A percentile compares a stretch with the other conserved stretches of the same genome.
Conservation (phyloP, 2,113 vertebrate species). For the Columbina picui region DNA sequence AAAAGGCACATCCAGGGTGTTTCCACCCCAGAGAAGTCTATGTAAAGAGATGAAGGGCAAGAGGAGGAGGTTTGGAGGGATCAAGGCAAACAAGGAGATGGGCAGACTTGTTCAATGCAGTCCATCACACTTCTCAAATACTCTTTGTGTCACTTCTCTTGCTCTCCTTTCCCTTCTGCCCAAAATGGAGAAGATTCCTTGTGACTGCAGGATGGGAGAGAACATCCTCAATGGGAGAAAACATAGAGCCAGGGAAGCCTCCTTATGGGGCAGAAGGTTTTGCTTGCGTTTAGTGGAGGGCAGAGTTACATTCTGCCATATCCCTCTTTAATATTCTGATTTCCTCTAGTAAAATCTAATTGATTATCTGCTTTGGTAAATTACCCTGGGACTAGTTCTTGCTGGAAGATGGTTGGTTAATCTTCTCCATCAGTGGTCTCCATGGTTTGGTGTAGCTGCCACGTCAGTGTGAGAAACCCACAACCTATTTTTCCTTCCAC, state of each 20-base stretch:
- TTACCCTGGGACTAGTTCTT: background rate
- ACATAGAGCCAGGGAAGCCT: background rate
- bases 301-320: accelerated
- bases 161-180: background rate
- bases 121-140: background rate
- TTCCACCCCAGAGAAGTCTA: background rate
- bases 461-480: accelerated
- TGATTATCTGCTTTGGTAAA: background rate
- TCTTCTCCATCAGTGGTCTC: background rate
- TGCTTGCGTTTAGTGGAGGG: background rate
- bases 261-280: accelerated
- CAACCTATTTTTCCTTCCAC: background rate
- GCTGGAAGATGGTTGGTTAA: background rate
- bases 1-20: background rate
- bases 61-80: background rate
- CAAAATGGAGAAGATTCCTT: accelerated
- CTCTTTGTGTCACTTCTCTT: background rate
- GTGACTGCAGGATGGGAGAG: background rate
- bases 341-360: background rate
- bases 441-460: background rate
- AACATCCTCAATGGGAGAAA: background rate
- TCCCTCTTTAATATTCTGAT: background rate
- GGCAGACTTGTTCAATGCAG: background rate
- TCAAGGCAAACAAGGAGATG: background rate
- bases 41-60: background rate